Evolutionary conservation across 2,888 invertebrate genomes (phyloP).

Genomic region (Eueremaeus valkanovi): DNA sequence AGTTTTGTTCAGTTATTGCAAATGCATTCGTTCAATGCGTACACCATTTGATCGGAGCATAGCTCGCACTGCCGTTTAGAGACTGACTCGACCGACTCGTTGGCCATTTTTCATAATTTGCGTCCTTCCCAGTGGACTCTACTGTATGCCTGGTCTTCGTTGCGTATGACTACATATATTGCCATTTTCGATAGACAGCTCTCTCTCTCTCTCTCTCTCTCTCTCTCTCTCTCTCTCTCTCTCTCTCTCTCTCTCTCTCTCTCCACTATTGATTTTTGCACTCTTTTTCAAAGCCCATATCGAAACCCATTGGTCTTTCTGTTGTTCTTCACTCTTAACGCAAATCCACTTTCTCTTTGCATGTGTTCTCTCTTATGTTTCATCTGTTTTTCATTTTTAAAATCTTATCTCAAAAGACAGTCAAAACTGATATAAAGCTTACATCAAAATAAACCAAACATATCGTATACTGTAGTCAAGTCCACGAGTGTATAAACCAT

Average conservation of each 20-base stretch:
- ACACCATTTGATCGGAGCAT: neutral
- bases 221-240: slow-evolving; percentile 21
- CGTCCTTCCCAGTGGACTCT: slow-evolving; percentile 31
- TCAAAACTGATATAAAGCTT: neutral
- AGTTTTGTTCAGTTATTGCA: slow-evolving; percentile 7
- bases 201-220: slow-evolving; percentile 23
- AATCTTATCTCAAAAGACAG: no score
- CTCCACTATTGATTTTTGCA: slow-evolving; percentile 36
- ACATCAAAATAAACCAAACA: no score
- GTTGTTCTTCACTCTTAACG: neutral
- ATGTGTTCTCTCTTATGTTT: neutral
- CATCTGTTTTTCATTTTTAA: no score
- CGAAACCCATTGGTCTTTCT: neutral
- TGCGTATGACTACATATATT: slow-evolving; percentile 29
- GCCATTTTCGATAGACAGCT: neutral
- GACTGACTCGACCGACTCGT: slow-evolving; percentile 12
- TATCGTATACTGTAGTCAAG: no score
- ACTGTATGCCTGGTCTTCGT: slow-evolving; percentile 8
- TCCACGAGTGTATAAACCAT: no score
- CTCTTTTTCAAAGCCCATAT: slow-evolving; percentile 24
- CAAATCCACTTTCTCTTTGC: neutral
- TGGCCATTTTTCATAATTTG: slow-evolving; percentile 43
- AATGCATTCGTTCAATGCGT: neutral
- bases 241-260: slow-evolving; percentile 16
- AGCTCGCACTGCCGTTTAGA: slow-evolving; percentile 15